These are phyloP conservation scores for Drosophila baimaii DNA, from an alignment of 1,140 invertebrate species.

Conservation along the genomic window DNA sequence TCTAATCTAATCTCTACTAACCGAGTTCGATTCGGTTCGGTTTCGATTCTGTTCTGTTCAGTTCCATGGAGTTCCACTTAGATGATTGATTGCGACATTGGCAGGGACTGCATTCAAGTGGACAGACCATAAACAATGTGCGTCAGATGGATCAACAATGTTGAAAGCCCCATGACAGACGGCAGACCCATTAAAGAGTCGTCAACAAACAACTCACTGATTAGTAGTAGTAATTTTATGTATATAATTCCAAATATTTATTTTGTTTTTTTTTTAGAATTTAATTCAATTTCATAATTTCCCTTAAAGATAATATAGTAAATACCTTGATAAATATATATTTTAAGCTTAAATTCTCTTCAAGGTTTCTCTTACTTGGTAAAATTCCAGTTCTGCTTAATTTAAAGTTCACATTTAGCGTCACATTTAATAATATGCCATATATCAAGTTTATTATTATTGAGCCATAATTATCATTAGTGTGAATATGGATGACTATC, in stretches of 20 bases:
- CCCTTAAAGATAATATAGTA: too few relatives aligned
- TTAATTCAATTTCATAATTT: too few relatives aligned
- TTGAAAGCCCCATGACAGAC: conserved; percentile 11
- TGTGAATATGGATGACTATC: conserved; percentile 22
- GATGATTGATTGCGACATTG: conserved; percentile 43
- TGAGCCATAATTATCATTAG: conserved; percentile 1
- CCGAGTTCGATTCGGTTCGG: not conserved
- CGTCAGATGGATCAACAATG: conserved; percentile 40
- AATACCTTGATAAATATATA: not conserved
- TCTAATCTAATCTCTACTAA: conserved; percentile 51
- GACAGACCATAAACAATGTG: conserved; percentile 32
- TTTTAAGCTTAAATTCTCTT: not conserved
- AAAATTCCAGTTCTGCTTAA: not conserved
- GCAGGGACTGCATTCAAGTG: conserved; percentile 29
- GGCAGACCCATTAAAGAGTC: conserved; percentile 25
- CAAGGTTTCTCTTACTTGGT: not conserved
- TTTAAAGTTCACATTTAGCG: not conserved
- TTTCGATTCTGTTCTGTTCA: conserved; percentile 7
- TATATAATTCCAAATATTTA: not conserved
- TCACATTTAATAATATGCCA: not conserved
- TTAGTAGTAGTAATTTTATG: not conserved
- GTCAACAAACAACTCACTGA: conserved; percentile 19
- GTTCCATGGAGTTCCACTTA: conserved; percentile 40
- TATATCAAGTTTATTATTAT: not conserved
- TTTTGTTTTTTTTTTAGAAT: too few relatives aligned